Conservation (phyloP, 2,888 invertebrate genomes). For the Thera obeliscata region DNA sequence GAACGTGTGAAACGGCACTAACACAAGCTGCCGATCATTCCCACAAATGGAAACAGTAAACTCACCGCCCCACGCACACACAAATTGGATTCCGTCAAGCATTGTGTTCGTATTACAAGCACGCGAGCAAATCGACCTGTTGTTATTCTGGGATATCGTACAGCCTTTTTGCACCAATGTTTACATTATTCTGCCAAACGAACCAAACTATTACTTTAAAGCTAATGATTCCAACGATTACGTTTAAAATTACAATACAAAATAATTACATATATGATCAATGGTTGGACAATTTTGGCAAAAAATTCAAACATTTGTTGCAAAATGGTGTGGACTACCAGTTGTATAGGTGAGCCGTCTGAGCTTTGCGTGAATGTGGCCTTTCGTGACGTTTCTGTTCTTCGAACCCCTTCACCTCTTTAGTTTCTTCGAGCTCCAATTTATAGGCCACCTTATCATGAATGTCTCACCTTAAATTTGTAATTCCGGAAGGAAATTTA, state of each 20-base stretch:
- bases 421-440: constrained; percentile 50
- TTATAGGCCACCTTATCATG: constrained; percentile 57
- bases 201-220: no score
- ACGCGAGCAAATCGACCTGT: constrained; percentile 45
- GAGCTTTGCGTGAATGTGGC: constrained; percentile 58
- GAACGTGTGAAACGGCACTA: not conserved
- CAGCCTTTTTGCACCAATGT: constrained; percentile 11
- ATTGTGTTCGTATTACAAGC: constrained; percentile 70
- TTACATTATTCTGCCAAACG: constrained; percentile 7
- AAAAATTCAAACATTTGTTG: constrained; percentile 18
- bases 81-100: constrained; percentile 36
- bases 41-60: constrained; percentile 16
- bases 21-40: constrained; percentile 18
- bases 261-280: no score
- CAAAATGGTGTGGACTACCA: constrained; percentile 1
- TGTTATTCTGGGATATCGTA: constrained; percentile 13
- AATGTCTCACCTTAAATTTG: constrained; percentile 61
- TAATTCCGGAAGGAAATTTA: constrained; percentile 39
- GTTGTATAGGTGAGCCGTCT: constrained; percentile 36
- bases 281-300: not conserved
- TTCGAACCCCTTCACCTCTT: constrained; percentile 46
- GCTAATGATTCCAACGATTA: no score
- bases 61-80: constrained; percentile 11
- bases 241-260: no score
- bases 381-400: constrained; percentile 56